Evolutionary conservation across 2,797 vertebrate species (phyloP), one percentile per base, ranked within the genome.

Genomic region (Sebastes itinus): DNA sequence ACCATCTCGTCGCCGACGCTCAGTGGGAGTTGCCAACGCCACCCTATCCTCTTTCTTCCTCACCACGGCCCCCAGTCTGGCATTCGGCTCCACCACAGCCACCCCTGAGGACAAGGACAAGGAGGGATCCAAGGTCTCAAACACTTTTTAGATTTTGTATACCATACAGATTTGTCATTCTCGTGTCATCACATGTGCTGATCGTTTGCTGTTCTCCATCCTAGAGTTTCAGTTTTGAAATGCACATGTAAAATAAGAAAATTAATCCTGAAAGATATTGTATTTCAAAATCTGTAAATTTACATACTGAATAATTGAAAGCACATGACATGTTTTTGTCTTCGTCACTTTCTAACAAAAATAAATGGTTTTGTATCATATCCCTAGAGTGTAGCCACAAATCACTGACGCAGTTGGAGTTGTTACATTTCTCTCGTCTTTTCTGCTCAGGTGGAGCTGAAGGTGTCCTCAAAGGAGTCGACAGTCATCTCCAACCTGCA

Each of bases 401-500:
- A 27, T 27, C 14, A 52, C 12, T 64, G 9, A 74, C 14, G 0
- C 23, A 23, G 22, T 30, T 30, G 1, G 42, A 52, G 6, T 75
- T 66, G 69, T 74, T 1, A 16, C 2, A 74, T 71, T 55, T 58
- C 6, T 35, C 8, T 42, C 3, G 1, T 69, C 5, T 25, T 75
- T 20, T 55, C 30, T 59, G 30, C 52, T 68, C 80, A 95, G 94
- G 82, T 94, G 89, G 93, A 92, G 74, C 82, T 94, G 71, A 97
- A 95, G 11, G 97, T 98, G 16, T 92, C 94, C 33, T 94, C 91
- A 9, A 98, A 97, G 90, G 98, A 99, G 91, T 97, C 97, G 0
- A 89, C 97, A 11, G 96, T 99, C 77, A 99, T 99, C 91, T 97
- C 98, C 0, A 96, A 96, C 85, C 94, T 99, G 84, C 96, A 96